Percentiles rank a stretch among this genome's conserved stretches.
Conservation (phyloP, 2,113 vertebrate genomes). For the Rhegmatorhina hoffmannsi region DNA sequence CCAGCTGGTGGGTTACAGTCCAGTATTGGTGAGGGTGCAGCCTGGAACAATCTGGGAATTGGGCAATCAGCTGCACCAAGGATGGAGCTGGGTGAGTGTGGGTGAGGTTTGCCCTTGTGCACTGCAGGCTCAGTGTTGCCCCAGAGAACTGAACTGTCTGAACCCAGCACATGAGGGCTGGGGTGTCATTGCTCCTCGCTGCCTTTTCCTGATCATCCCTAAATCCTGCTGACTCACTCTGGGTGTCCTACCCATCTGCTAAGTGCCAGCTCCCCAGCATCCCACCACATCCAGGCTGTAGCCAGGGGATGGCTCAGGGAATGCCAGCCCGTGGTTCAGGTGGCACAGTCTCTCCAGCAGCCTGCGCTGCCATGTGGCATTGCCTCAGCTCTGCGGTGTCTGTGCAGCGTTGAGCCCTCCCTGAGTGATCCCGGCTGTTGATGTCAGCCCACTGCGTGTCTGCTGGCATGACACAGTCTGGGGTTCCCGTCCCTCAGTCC, state of each 20-base stretch:
- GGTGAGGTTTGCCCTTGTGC: not conserved
- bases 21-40: accelerated
- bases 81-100: not conserved
- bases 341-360: not conserved
- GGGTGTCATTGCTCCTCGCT: not conserved
- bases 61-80: not conserved
- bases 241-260: not conserved
- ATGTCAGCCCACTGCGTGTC: not conserved
- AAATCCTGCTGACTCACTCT: not conserved
- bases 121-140: not conserved
- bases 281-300: not conserved
- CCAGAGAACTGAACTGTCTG: not conserved
- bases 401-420: not conserved
- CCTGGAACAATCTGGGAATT: accelerated
- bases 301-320: not conserved
- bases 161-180: not conserved
- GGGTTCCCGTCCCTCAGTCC: not conserved
- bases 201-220: not conserved
- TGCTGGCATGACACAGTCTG: not conserved
- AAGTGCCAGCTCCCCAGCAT: not conserved
- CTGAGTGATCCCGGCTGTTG: not conserved
- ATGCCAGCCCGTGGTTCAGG: not conserved
- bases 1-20: accelerated
- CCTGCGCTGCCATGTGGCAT: not conserved
- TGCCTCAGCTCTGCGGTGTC: not conserved